A percentile compares a stretch with the other conserved stretches of the same genome.
Conservation (phyloP, 2,113 vertebrate genomes). For the Nothobranchius furzeri region DNA sequence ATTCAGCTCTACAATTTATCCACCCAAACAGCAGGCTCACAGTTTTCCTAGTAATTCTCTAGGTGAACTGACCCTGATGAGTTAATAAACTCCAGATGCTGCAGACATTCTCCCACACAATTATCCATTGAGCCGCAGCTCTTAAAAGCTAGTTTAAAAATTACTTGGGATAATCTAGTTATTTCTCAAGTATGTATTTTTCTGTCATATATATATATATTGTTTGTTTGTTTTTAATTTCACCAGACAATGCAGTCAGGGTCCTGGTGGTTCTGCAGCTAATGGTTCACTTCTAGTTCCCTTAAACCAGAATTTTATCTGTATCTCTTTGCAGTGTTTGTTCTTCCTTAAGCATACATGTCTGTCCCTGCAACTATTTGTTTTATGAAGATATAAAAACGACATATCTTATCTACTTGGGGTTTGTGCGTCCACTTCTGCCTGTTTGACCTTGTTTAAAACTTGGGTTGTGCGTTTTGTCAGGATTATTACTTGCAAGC, state of each 20-base stretch:
- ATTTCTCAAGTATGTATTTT: conserved; percentile 15
- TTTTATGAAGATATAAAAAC: neutral
- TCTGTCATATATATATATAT: too few species aligned
- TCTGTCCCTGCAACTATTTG: neutral
- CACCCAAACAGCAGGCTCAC: conserved; percentile 61
- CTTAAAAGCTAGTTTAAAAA: conserved; percentile 47
- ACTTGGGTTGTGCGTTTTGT: neutral
- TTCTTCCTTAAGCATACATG: neutral
- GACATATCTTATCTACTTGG: neutral
- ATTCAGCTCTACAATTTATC: conserved; percentile 48
- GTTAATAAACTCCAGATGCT: conserved; percentile 69
- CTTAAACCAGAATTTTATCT: conserved; percentile 13
- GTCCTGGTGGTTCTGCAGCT: conserved; percentile 12
- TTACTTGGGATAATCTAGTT: conserved; percentile 48
- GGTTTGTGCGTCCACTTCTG: too few species aligned
- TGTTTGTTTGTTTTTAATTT: conserved; percentile 45
- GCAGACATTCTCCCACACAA: conserved; percentile 50
- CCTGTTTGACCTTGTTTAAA: conserved; percentile 16
- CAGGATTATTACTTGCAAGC: conserved; percentile 9
- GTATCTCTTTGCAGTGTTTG: neutral
- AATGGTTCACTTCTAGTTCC: conserved; percentile 21
- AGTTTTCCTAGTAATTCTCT: conserved; percentile 58
- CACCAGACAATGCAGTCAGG: conserved; percentile 32
- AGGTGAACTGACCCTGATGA: conserved; percentile 53
- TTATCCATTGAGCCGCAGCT: conserved; percentile 49